Base-by-base conservation (phyloP, 2,888 invertebrate species). In the Theretra japonica region DNA sequence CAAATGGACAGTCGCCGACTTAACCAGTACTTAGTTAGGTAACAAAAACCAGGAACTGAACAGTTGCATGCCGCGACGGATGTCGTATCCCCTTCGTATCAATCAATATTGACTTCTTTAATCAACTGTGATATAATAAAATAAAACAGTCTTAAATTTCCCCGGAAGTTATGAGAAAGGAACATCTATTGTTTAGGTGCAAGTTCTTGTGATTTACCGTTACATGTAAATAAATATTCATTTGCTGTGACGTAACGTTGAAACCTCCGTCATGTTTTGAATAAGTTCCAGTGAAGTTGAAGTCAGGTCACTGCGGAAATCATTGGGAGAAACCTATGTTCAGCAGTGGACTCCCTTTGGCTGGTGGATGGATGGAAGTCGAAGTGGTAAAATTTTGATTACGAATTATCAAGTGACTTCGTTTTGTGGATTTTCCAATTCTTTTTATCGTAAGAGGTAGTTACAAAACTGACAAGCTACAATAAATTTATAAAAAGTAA, bases 181-280 rank as follows among this genome's bases (percentile, higher is more conserved):
- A 81, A 73, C 41, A 41, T 11, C 80, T 77, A 83, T 85, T 87
- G 85, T 87, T 81, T 82, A n/a, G n/a, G n/a, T n/a, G n/a, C n/a
- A 77, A 75, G 76, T 75, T 77, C 76, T 48, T 48, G 65, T 76
- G 75, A 76, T 73, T 78, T 79, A 84, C 88, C 84, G 88, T 88
- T 88, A 85, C 75, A 75, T 76, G 75, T 79, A 81, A 83, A 85
- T 82, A 83, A 82, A 84, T 81, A 65, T 59, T 69, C 33, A 59
- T 65, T 69, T 60, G 69, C 21, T 72, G 48, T 48, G 41, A 65
- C 48, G 48, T 48, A 65, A 65, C 7, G 17, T 65, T 2, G 23
- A 17, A 17, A 23, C 17, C 65, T 23, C n/a, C 23, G 23, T 48
- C 23, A 48, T 41, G 23, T 65, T 17, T 33, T n/a, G 41, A 41